These are phyloP conservation scores for Gorsachius goisagi DNA, from an alignment of 2,113 vertebrate species.

Conservation along the genomic window DNA sequence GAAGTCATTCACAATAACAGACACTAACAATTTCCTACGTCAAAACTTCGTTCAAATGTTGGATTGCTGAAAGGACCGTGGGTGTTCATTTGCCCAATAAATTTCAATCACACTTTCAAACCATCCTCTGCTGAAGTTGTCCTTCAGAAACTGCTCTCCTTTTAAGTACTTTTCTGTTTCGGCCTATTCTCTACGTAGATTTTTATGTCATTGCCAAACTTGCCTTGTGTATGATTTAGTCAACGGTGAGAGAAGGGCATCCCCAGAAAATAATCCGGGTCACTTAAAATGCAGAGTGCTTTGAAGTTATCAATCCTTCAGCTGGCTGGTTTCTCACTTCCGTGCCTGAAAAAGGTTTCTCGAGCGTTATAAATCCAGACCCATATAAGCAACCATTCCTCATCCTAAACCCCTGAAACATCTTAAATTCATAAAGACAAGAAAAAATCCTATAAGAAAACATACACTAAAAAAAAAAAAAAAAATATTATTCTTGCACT, in stretches of 20 bases:
- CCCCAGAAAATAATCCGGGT: neutral
- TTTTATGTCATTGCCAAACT: neutral
- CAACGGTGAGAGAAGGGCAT: neutral
- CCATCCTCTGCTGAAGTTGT: neutral
- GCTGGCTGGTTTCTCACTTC: neutral
- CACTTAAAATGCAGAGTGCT: neutral
- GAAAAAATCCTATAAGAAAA: neutral
- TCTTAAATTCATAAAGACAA: neutral
- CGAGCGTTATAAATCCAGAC: accelerated
- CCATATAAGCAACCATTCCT: neutral
- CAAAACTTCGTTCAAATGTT: neutral
- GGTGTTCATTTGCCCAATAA: neutral
- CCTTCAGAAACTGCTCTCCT: neutral
- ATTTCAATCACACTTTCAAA: neutral
- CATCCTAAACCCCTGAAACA: neutral
- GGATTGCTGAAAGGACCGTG: neutral
- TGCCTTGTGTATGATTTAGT: neutral
- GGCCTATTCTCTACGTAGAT: neutral
- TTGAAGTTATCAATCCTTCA: neutral
- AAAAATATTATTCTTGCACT: neutral
- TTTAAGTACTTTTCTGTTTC: neutral
- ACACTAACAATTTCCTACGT: neutral
- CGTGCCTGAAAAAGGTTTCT: neutral
- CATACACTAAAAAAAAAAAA: neutral
- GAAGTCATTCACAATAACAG: neutral